phyloP scores from a whole-genome alignment of 1,140 invertebrate genomes.

The Zaprionus kolodkinae region DNA sequence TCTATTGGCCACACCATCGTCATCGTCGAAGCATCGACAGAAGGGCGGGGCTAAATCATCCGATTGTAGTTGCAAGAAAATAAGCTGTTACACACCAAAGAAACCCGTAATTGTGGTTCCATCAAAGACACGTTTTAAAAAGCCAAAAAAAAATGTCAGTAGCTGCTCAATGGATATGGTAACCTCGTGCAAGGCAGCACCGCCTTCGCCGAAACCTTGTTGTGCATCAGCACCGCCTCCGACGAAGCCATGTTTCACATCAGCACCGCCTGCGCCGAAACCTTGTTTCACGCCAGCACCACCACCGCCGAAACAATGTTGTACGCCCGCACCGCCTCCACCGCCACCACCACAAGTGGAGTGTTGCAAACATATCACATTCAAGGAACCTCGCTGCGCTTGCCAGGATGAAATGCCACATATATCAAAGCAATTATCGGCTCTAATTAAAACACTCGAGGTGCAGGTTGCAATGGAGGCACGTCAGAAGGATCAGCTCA shows the following conservation, averaged over 20 bases:
- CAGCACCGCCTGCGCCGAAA: too few species aligned
- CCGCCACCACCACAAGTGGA: background rate
- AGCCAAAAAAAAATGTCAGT: too few species aligned
- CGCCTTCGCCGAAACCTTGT: too few species aligned
- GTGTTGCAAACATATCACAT: background rate
- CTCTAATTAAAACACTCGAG: slow-evolving; percentile 11
- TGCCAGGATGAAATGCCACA: background rate
- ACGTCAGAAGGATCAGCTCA: slow-evolving; percentile 21
- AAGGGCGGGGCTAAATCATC: background rate
- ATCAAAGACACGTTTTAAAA: background rate
- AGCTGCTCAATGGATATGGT: too few species aligned
- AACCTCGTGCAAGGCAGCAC: too few species aligned
- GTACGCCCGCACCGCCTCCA: background rate
- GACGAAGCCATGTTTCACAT: too few species aligned
- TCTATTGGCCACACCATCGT: background rate
- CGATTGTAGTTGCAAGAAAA: too few species aligned
- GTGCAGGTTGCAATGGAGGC: background rate
- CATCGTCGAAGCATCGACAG: background rate
- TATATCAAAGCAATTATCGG: background rate
- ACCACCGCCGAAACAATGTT: background rate
- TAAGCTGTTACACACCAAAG: background rate
- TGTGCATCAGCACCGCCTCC: too few species aligned
- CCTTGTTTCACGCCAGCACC: background rate
- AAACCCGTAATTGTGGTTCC: slow-evolving; percentile 15
- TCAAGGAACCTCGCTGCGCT: background rate